Evolutionary conservation across 2,797 vertebrate genomes (phyloP).

Genomic region (Triplophysa yarkandensis): DNA sequence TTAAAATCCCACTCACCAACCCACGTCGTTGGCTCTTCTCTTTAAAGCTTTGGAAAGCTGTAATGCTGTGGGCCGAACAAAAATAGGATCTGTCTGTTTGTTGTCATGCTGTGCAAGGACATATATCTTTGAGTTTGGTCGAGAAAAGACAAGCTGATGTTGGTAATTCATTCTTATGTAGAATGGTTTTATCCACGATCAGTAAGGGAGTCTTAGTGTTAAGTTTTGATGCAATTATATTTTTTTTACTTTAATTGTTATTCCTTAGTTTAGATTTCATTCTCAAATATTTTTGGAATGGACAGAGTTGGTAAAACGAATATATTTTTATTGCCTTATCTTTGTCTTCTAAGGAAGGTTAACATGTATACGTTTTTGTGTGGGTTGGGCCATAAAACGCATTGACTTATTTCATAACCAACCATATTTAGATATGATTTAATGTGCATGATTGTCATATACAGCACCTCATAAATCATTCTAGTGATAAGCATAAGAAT

Average conservation of each 20-base stretch:
- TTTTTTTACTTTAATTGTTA: not conserved
- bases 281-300: not conserved
- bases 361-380: no score
- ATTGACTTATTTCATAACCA: not conserved
- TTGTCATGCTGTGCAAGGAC: slow-evolving; percentile 82
- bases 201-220: not conserved
- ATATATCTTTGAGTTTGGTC: slow-evolving; percentile 88
- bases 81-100: slow-evolving; percentile 72
- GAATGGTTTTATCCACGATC: slow-evolving; percentile 25
- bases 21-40: slow-evolving; percentile 80
- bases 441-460: not conserved
- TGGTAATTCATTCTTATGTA: slow-evolving; percentile 35
- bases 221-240: no score
- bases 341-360: not conserved
- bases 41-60: slow-evolving; percentile 73
- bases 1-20: slow-evolving; percentile 81
- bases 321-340: not conserved
- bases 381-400: no score
- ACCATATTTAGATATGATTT: not conserved
- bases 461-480: not conserved
- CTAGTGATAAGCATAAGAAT: not conserved
- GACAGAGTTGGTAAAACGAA: not conserved
- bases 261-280: not conserved
- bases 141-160: slow-evolving; percentile 73
- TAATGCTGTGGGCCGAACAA: slow-evolving; percentile 61